Evolutionary conservation across 2,888 invertebrate genomes (phyloP).

Genomic region (Heliconius ismenius): DNA sequence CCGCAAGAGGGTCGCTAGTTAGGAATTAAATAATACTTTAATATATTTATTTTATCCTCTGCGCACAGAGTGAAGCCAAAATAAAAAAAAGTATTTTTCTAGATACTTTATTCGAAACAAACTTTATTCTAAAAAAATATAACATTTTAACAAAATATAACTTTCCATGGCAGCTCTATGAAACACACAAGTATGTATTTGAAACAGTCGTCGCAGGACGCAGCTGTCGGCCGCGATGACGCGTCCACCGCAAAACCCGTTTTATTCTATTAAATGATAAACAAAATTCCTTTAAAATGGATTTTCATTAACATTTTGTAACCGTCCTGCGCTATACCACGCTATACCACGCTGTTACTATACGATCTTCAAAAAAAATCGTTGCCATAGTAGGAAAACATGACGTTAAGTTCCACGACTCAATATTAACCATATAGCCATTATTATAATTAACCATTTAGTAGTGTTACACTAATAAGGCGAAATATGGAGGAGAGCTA

Average conservation of each 20-base stretch:
- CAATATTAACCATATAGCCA: no score
- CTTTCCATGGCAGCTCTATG: not conserved
- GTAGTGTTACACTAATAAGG: no score
- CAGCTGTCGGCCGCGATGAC: conserved; percentile 26
- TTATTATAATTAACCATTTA: no score
- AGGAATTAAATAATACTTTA: no score
- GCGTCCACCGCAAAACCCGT: conserved; percentile 24
- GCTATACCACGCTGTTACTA: no score
- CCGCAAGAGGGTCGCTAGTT: no score
- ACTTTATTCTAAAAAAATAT: not conserved
- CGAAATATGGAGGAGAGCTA: no score
- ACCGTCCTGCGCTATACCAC: not conserved
- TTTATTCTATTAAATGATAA: conserved; percentile 25
- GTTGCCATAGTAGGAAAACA: no score
- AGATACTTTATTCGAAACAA: not conserved
- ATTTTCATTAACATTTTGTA: not conserved
- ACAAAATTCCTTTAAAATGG: not conserved
- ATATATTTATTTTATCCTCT: no score
- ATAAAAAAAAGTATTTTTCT: not conserved
- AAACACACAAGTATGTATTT: conserved; percentile 4
- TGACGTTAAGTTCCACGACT: no score
- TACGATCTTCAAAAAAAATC: no score
- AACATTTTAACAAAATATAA: not conserved
- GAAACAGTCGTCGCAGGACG: conserved; percentile 16
- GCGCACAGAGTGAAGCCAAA: not conserved